These are phyloP conservation scores for Lates japonicus DNA, from an alignment of 2,797 vertebrate species.

Conservation along the genomic window DNA sequence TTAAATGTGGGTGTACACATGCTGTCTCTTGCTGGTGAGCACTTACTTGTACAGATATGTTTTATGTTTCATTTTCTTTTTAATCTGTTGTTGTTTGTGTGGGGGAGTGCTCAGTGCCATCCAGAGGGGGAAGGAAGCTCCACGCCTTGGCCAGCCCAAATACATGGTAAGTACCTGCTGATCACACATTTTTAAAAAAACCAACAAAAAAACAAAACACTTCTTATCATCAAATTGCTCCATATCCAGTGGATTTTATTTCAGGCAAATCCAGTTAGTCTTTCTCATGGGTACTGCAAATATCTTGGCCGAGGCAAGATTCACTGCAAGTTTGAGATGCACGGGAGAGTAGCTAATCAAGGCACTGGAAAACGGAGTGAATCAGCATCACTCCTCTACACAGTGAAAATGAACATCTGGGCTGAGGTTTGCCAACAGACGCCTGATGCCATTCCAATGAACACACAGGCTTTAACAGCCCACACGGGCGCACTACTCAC, in stretches of 20 bases:
- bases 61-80: conserved; percentile 72
- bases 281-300: conserved; percentile 27
- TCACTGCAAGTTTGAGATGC: conserved; percentile 48
- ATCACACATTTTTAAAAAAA: too few relatives aligned
- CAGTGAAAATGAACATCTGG: conserved; percentile 78
- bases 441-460: conserved; percentile 68
- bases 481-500: conserved; percentile 49
- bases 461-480: conserved; percentile 71
- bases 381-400: conserved; percentile 50
- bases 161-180: conserved; percentile 70
- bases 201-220: not conserved
- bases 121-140: conserved; percentile 55
- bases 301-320: conserved; percentile 22
- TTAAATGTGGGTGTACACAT: conserved; percentile 86
- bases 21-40: conserved; percentile 83
- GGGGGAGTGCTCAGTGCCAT: conserved; percentile 67
- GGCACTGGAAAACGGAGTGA: conserved; percentile 46
- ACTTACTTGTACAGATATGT: conserved; percentile 87
- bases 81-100: conserved; percentile 74
- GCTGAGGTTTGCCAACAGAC: conserved; percentile 74
- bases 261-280: conserved; percentile 39
- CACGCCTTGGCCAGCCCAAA: conserved; percentile 51
- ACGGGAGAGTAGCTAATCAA: conserved; percentile 46
- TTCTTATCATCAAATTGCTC: conserved; percentile 30
- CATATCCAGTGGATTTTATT: conserved; percentile 40